Evolutionary conservation across 1,140 invertebrate species (phyloP).

Genomic region (Agraylea sexmaculata): DNA sequence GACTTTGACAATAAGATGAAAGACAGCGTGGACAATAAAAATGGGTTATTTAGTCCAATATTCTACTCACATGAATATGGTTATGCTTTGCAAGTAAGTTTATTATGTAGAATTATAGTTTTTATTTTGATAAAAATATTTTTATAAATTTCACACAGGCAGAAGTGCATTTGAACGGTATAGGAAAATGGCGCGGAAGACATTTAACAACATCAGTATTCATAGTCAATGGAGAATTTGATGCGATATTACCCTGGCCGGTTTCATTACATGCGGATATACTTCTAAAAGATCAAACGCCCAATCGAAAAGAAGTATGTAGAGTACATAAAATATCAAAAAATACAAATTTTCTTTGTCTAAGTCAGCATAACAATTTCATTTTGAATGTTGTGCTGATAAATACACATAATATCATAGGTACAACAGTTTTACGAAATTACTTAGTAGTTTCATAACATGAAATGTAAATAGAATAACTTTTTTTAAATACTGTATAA

Average conservation of each 20-base stretch:
- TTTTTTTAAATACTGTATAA: constrained; percentile 1
- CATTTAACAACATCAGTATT: constrained; percentile 54
- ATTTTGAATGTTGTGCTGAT: neutral
- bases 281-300: constrained; percentile 48
- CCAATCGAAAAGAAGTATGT: constrained; percentile 30
- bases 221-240: constrained; percentile 53
- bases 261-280: constrained; percentile 49
- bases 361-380: neutral
- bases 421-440: neutral
- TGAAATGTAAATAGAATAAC: neutral
- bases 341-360: neutral
- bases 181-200: constrained; percentile 59
- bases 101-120: neutral
- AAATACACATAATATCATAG: constrained; percentile 1
- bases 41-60: constrained; percentile 46
- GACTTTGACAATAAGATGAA: constrained; percentile 50
- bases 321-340: neutral
- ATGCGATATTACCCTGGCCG: constrained; percentile 56
- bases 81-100: constrained; percentile 53
- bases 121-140: constrained; percentile 3
- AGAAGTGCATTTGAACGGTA: constrained; percentile 54
- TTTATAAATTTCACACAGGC: constrained; percentile 43
- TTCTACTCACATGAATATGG: constrained; percentile 57
- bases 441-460: constrained; percentile 1
- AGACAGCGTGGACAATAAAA: constrained; percentile 49